phyloP scores from a whole-genome alignment of 1,140 invertebrate genomes.

The Meloidogyne chitwoodi region DNA sequence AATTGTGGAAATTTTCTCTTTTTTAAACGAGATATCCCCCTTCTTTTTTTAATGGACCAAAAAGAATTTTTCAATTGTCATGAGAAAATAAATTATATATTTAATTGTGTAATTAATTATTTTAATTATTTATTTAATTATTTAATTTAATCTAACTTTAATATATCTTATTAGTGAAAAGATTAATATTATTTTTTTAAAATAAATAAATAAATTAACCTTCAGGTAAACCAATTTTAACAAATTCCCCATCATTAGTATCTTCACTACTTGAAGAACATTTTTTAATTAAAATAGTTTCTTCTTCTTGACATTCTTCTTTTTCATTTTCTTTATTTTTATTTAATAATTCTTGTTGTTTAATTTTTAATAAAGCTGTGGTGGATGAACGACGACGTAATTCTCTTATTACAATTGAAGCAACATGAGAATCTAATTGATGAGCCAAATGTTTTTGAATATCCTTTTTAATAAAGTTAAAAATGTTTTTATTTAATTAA shows the following conservation, averaged over 20 bases:
- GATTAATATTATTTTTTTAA: no score
- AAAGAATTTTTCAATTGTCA: background rate
- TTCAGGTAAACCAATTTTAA: constrained; percentile 2
- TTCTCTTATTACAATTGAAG: constrained; percentile 1
- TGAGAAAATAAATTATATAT: background rate
- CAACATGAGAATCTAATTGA: constrained; percentile 16
- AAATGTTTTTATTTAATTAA: no score
- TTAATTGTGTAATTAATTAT: background rate
- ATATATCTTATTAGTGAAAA: background rate
- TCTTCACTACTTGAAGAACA: constrained; percentile 4
- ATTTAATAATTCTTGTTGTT: background rate
- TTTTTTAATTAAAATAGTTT: background rate
- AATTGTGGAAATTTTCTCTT: background rate
- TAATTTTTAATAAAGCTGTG: background rate
- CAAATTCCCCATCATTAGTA: constrained; percentile 8
- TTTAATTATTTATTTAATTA: background rate
- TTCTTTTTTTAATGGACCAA: background rate
- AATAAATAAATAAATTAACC: background rate
- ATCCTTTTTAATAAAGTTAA: background rate
- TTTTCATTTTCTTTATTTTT: background rate
- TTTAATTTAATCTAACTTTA: no score
- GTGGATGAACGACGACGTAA: constrained; percentile 6
- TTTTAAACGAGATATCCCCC: background rate
- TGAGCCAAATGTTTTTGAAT: constrained; percentile 14
- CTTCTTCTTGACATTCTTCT: background rate